Conservation (phyloP, 1,140 invertebrate species). For the Venustaconcha ellipsiformis region DNA sequence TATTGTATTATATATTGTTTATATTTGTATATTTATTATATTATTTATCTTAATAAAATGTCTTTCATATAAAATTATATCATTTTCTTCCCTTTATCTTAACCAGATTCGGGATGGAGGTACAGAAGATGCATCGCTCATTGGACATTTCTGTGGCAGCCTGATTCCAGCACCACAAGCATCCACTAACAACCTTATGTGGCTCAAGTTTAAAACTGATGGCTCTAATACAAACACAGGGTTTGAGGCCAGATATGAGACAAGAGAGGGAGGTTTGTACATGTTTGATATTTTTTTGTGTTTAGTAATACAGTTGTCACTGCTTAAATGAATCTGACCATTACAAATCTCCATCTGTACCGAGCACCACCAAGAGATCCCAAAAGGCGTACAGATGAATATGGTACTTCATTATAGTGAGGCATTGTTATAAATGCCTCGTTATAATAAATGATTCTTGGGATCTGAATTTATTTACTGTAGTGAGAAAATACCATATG, state of each 20-base stretch:
- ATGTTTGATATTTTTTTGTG: too few species aligned
- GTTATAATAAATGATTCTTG: too few species aligned
- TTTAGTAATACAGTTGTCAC: too few species aligned
- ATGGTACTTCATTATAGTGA: too few species aligned
- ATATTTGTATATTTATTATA: background rate
- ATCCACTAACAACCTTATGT: slow-evolving; percentile 90
- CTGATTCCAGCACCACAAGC: slow-evolving; percentile 91
- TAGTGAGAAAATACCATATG: background rate
- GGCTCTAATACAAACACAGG: slow-evolving; percentile 90
- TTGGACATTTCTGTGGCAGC: slow-evolving; percentile 91
- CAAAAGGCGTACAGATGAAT: too few species aligned
- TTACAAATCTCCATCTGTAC: too few species aligned
- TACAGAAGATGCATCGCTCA: slow-evolving; percentile 75
- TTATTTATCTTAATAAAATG: background rate
- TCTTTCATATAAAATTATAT: background rate
- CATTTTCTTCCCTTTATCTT: background rate
- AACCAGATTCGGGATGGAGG: slow-evolving; percentile 63
- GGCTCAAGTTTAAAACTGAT: slow-evolving; percentile 95
- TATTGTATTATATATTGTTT: background rate
- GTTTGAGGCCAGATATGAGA: slow-evolving; percentile 86
- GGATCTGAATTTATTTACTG: too few species aligned
- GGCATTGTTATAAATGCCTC: too few species aligned
- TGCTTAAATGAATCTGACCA: too few species aligned
- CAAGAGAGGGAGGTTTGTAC: slow-evolving; percentile 20
- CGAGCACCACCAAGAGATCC: too few species aligned